Base-by-base conservation (phyloP, 2,797 vertebrate genomes). In the Emydoidea blandingii region DNA sequence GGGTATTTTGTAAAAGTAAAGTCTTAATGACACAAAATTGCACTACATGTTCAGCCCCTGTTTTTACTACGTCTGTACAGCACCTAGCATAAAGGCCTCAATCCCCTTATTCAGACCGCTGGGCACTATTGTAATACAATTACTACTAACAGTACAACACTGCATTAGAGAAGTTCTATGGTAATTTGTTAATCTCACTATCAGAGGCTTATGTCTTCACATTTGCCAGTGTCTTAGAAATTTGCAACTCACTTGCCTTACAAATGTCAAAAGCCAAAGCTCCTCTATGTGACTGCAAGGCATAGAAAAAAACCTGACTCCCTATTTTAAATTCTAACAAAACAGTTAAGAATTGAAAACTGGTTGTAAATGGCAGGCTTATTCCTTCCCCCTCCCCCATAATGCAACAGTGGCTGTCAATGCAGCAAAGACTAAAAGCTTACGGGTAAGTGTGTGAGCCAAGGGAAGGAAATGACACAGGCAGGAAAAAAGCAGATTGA, bases 401-500 rank as follows among this genome's bases (percentile, higher is more conserved):
- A 1, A 53, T 1, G 44, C 87, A 47, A 87, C 21, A n/a, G 89
- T 93, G 92, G 65, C 92, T 94, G 91, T 95, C 87, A 79, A 19
- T 29, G 54, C 93, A 12, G 54, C 53, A 8, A 29, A 85, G 79
- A 85, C 95, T 79, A 1, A 72, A 85, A 95, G 96, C 96, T 95
- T 86, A 18, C 4, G 95, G 94, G 93, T 96, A 85, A 88, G 94
- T 16, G 91, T 92, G 95, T 54, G 96, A 98, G 98, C 98, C 95
- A 97, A 96, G 98, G 98, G 98, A 98, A 98, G 98, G 98, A 98
- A 98, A 97, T 98, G 98, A 98, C 98, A 98, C 96, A 98, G 97
- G 98, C 98, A 98, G 98, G 98, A 97, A 98, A 97, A 97, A 87
- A 96, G 97, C 91, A 96, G 97, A 97, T 92, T 50, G 95, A 98